Evolutionary conservation across 2,113 vertebrate genomes (phyloP).

Genomic region (Amia ocellicauda): DNA sequence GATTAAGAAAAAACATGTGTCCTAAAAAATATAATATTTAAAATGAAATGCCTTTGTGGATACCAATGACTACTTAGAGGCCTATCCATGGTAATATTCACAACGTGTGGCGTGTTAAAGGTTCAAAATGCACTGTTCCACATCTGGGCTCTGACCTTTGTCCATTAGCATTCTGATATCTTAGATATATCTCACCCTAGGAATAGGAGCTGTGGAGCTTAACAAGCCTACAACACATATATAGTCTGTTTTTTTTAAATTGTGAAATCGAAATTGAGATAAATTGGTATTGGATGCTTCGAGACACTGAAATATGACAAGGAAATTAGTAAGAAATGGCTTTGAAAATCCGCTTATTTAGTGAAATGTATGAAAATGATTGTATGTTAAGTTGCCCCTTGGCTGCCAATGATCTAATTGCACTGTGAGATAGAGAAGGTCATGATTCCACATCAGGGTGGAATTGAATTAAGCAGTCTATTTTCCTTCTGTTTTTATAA

Average conservation of each 20-base stretch:
- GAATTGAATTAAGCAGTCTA: not conserved
- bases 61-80: too few species aligned
- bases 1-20: too few species aligned
- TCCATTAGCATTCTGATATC: constrained; percentile 11
- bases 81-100: too few species aligned
- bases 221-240: not conserved
- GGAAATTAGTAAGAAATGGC: constrained; percentile 7
- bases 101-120: too few species aligned
- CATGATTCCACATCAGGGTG: not conserved
- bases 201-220: too few species aligned
- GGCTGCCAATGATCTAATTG: constrained; percentile 1
- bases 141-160: constrained; percentile 26
- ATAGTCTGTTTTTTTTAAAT: not conserved
- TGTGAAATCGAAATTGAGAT: constrained; percentile 7
- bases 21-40: too few species aligned
- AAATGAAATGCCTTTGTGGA: too few species aligned
- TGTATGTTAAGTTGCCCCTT: not conserved
- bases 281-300: not conserved
- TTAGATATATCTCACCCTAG: constrained; percentile 2
- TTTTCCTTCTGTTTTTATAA: not conserved
- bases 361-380: not conserved
- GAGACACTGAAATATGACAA: not conserved
- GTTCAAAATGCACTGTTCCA: not conserved
- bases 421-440: constrained; percentile 2
- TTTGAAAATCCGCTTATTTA: constrained; percentile 12